These are phyloP conservation scores for Hemithea aestivaria DNA, from an alignment of 2,888 invertebrate genomes.

Conservation along the genomic window DNA sequence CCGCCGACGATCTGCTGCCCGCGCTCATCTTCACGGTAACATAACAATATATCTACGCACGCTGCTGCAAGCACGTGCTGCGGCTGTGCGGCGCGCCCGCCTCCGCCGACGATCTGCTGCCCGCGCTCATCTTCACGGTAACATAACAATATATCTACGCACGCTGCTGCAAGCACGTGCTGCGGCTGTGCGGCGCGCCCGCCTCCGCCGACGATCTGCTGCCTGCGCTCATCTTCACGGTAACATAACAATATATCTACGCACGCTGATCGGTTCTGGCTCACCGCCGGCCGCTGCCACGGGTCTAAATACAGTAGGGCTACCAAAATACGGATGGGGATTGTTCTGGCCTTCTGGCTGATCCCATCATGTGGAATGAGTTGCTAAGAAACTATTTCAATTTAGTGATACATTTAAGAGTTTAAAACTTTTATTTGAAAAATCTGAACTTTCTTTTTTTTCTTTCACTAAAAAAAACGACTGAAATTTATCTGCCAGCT, in stretches of 20 bases:
- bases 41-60: constrained; percentile 31
- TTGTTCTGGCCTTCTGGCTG: no score
- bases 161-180: constrained; percentile 93
- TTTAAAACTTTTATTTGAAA: no score
- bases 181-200: constrained; percentile 87
- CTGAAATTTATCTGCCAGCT: no score
- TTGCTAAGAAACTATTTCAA: no score
- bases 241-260: constrained; percentile 23
- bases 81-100: constrained; percentile 89
- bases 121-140: constrained; percentile 96
- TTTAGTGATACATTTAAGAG: no score
- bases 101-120: constrained; percentile 98
- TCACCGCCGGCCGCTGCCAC: constrained; percentile 95
- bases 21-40: constrained; percentile 95
- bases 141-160: constrained; percentile 10
- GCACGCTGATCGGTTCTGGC: constrained; percentile 88
- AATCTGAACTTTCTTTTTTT: no score
- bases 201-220: constrained; percentile 99
- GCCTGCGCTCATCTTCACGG: constrained; percentile 97
- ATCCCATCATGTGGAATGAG: no score
- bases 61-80: constrained; percentile 95
- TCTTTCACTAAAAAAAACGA: no score
- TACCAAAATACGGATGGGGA: no score
- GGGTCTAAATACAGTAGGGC: no score
- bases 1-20: constrained; percentile 98